Conservation (phyloP, 64 coral and sea anemone genomes). For the Montipora capricornis region DNA sequence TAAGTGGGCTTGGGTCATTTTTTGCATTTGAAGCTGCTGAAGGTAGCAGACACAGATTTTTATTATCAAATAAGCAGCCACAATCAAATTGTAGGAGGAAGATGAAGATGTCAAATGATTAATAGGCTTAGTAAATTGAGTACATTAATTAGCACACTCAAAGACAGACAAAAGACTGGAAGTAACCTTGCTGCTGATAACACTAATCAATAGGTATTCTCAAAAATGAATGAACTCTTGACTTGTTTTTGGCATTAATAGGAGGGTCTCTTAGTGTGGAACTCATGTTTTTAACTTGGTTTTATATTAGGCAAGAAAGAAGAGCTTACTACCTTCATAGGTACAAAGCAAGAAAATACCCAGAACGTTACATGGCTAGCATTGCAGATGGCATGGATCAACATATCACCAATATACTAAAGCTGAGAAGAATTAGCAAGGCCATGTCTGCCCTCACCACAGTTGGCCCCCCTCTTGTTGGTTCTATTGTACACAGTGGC, state of each 20-base stretch:
- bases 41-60: background rate
- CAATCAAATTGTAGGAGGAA: background rate
- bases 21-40: no score
- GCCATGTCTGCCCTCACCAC: background rate
- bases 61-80: background rate
- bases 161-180: background rate
- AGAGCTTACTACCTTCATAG: conserved; percentile 11
- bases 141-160: background rate
- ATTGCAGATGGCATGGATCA: conserved; percentile 66
- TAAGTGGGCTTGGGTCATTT: no score
- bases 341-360: background rate
- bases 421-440: background rate
- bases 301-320: conserved; percentile 34
- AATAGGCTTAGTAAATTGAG: no score
- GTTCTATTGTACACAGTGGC: conserved; percentile 39
- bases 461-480: background rate
- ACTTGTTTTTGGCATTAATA: background rate
- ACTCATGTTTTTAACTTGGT: background rate
- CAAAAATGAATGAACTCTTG: background rate
- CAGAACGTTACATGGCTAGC: background rate
- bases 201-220: background rate
- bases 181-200: background rate
- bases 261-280: background rate
- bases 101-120: no score
- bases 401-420: background rate